Evolutionary conservation across 2,888 invertebrate genomes (phyloP), one percentile per base, ranked within the genome.

Genomic region (Aphodius sticticus): DNA sequence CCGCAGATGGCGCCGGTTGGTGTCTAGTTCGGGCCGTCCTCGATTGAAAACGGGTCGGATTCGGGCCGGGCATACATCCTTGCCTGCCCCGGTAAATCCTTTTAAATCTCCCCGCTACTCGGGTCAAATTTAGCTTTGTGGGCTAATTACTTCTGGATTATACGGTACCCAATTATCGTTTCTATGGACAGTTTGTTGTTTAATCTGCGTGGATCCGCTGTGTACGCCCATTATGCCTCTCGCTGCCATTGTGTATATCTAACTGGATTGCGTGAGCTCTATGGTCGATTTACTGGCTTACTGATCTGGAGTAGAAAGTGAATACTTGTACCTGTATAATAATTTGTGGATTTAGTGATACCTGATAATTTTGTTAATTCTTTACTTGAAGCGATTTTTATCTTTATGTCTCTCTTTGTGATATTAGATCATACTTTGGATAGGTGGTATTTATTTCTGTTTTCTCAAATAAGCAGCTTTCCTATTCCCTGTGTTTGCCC

Each of bases 81-180:
- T 70, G 16, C 26, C 14, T 1, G 70, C 12, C 35, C 74, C 36
- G 26, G 9, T 53, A 74, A 74, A 74, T 74, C 74, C 36, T 35
- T 74, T 71, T 71, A 71, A 71, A 71, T 71, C 71, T 15, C 15
- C 0, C 71, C 16, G 71, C 12, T 71, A 53, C 16, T 16, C n/a
- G 35, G 74, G 37, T n/a, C n/a, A n/a, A 74, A 74, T 74, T 37
- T 74, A 35, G 74, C 74, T 36, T 35, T n/a, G 36, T 74, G 74
- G 74, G 74, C 74, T 74, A 74, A 74, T 74, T 74, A 74, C 74
- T 37, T 35, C 36, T 35, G 74, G 74, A 74, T 74, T 74, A 37
- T 37, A 37, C 35, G 26, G 74, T 35, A 36, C 35, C 74, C 74
- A 74, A 74, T 74, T 74, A 74, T 74, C 74, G 36, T 26, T 15